Evolutionary conservation across 1,140 invertebrate genomes (phyloP), one percentile per base, ranked within the genome.

Genomic region (Drosophila varians): DNA sequence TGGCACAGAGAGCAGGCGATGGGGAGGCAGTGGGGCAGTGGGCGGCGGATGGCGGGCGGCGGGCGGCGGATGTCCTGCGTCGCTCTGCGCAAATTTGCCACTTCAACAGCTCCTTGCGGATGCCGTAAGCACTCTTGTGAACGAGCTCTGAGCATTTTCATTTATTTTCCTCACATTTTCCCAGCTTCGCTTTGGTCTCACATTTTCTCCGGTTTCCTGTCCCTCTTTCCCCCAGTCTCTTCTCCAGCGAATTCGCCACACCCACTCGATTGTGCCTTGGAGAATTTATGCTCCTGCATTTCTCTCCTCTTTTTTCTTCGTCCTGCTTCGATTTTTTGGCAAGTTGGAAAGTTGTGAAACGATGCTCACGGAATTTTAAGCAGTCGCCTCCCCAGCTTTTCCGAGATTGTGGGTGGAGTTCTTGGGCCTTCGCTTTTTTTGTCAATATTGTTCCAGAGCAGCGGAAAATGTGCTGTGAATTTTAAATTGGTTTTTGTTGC

Each of bases 271-370:
- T 23, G 46, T 52, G 52, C 58, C 40, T 16, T 40, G 36, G 74
- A 45, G 54, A 88, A 84, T 88, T 88, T 88, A 82, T 77, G 80
- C 73, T 51, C 28, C 46, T 53, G 69, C 60, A 54, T 36, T 60
- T 65, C 79, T 77, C 57, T 60, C 56, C 47, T 40, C 51, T 40
- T 69, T 64, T 55, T 48, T 38, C 34, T 28, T 18, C 34, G 45
- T 62, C 57, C 42, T 42, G 65, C 74, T 73, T 89, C 75, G 76
- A 83, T 86, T 86, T 88, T 88, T 86, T 82, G 77, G 88, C 78
- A 83, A 90, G 77, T 79, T 90, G 89, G 89, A 88, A 90, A 90
- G 89, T 90, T 90, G 89, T 90, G 89, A 90, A 90, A 90, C 87
- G 88, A 88, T 90, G 89, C 88, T 90, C 60, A 75, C 80, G 62